Conservation (phyloP, 2,888 invertebrate genomes). For the Esperia sulphurella region DNA sequence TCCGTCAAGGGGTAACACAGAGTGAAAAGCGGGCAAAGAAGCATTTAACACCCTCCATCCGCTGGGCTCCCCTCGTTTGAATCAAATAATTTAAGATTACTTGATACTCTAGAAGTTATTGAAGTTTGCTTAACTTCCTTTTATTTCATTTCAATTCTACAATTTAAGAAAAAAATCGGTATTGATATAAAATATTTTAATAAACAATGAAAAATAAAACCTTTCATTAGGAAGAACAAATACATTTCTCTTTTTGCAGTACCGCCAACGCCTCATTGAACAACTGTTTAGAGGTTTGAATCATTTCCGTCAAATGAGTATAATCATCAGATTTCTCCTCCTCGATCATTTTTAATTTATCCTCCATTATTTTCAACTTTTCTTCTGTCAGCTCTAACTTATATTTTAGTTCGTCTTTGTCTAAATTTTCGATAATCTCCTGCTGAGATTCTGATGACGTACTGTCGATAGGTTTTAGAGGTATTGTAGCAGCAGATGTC, state of each 20-base stretch:
- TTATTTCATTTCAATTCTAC: too few relatives aligned
- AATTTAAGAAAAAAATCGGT: neutral
- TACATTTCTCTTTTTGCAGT: slow-evolving; percentile 64
- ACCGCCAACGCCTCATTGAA: slow-evolving; percentile 75
- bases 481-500: slow-evolving; percentile 38
- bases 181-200: slow-evolving; percentile 9
- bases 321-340: slow-evolving; percentile 81
- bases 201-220: slow-evolving; percentile 16
- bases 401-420: slow-evolving; percentile 62
- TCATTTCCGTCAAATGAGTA: slow-evolving; percentile 73
- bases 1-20: too few relatives aligned
- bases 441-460: slow-evolving; percentile 41
- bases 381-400: slow-evolving; percentile 82
- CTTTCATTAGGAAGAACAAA: slow-evolving; percentile 41
- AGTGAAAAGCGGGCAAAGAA: too few relatives aligned
- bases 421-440: slow-evolving; percentile 44
- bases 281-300: slow-evolving; percentile 76
- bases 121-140: too few relatives aligned
- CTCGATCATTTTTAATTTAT: slow-evolving; percentile 80
- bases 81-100: too few relatives aligned
- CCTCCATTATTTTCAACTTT: slow-evolving; percentile 81
- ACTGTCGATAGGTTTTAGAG: slow-evolving; percentile 47
- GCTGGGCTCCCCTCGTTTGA: too few relatives aligned
- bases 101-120: too few relatives aligned
- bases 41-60: too few relatives aligned